Conservation (phyloP, 2,797 vertebrate species). For the Buceros bicornis region DNA sequence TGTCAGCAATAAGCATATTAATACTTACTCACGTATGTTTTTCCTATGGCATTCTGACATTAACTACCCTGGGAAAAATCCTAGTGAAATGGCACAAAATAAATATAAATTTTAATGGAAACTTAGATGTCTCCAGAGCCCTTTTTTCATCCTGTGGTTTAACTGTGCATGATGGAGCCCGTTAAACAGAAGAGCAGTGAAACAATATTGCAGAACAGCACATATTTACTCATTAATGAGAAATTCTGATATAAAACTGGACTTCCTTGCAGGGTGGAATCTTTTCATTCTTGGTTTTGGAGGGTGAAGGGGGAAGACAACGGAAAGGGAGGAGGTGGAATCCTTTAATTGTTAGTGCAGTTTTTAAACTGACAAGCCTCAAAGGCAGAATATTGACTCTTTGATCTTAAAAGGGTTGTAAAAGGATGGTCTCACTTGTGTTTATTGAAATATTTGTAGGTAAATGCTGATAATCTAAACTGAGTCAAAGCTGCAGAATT, state of each 20-base stretch:
- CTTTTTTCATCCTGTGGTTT: slow-evolving; percentile 15
- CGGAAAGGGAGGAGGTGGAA: slow-evolving; percentile 32
- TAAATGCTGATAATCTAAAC: slow-evolving; percentile 76
- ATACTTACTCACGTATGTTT: background rate
- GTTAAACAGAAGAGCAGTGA: slow-evolving; percentile 9
- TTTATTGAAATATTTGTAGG: slow-evolving; percentile 76
- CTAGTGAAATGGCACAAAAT: slow-evolving; percentile 65
- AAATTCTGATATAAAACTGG: slow-evolving; percentile 37
- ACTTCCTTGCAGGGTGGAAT: slow-evolving; percentile 32
- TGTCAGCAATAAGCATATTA: background rate
- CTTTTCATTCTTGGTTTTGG: slow-evolving; percentile 42
- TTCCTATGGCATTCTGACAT: slow-evolving; percentile 22
- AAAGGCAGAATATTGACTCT: slow-evolving; percentile 71
- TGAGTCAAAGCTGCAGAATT: slow-evolving; percentile 74
- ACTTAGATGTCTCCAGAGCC: slow-evolving; percentile 26
- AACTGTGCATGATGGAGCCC: background rate
- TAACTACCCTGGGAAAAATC: slow-evolving; percentile 34
- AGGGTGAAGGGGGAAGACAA: background rate
- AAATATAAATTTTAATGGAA: slow-evolving; percentile 69
- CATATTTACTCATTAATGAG: slow-evolving; percentile 16
- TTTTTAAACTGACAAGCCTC: slow-evolving; percentile 72
- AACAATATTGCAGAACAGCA: slow-evolving; percentile 18
- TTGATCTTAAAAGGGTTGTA: slow-evolving; percentile 75
- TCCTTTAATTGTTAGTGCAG: slow-evolving; percentile 71
- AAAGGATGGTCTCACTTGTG: slow-evolving; percentile 73